Evolutionary conservation across 2,888 invertebrate species (phyloP), one percentile per base, ranked within the genome.

Genomic region (Danaus chrysippus): DNA sequence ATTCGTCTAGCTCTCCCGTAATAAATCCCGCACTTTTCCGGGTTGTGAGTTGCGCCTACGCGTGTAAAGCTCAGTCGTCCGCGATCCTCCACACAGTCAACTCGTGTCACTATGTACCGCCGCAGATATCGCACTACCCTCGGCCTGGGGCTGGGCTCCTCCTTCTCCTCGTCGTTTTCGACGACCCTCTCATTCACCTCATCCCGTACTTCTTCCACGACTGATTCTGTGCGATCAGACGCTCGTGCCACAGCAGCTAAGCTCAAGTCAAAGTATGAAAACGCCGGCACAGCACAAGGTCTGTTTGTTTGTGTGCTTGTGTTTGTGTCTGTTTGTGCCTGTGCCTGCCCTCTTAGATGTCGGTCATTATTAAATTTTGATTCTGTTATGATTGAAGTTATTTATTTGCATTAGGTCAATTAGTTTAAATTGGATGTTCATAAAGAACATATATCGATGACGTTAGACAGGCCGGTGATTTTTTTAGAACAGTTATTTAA

Each of bases 281-380:
- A 76, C 70, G 85, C 89, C 70, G 90, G 90, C 65, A 90, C 89
- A 56, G 88, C 91, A 61, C 90, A 90, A 90, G 91, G 90, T 91
- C 77, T 73, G 89, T 73, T 56, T 65, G 66, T 68, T 62, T 64
- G 65, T 62, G 64, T 58, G 41, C 23, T 6, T 34, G 23, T 34
- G 23, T 34, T 34, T 34, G 23, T 34, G 23, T n/a, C n/a, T 62
- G 55, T 61, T 59, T 44, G 49, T 64, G 6, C 49, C 58, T 44
- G 56, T 60, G 42, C 54, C 42, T 54, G 41, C 34, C 59, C 46
- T 41, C 12, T 34, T 34, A 34, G 23, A 34, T 34, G 23, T 34
- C 2, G 23, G 23, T 34, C 23, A 1, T 34, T 34, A 34, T 34
- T 34, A 34, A 3, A 6, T 34, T 34, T 6, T 34, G 3, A 8